A percentile compares a stretch with the other conserved stretches of the same genome.
phyloP scores from a whole-genome alignment of 2,888 invertebrate species.

The Parnassius glacialis region DNA sequence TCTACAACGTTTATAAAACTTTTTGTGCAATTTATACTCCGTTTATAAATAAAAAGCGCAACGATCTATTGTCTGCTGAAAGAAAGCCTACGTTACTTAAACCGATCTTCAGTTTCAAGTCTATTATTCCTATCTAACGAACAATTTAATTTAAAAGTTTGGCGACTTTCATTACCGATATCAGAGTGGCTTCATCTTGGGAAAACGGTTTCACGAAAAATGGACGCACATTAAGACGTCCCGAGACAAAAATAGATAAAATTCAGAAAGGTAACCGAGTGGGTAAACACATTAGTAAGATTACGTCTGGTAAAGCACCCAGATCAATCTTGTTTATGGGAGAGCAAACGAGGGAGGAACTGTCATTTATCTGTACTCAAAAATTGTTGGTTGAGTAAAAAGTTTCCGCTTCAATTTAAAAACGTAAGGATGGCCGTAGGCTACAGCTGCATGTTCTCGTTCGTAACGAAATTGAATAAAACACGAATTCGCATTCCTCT shows the following conservation, averaged over 20 bases:
- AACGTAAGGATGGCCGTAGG: too few species aligned
- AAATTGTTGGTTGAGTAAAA: background rate
- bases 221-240: constrained; percentile 53
- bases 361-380: background rate
- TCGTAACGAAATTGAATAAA: too few species aligned
- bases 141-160: constrained; percentile 29
- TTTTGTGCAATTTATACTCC: too few species aligned
- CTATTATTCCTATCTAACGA: too few species aligned
- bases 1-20: too few species aligned
- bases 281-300: constrained; percentile 72
- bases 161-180: constrained; percentile 56
- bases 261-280: constrained; percentile 58
- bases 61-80: too few species aligned
- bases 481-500: too few species aligned
- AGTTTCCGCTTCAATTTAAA: background rate
- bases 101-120: too few species aligned
- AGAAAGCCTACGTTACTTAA: too few species aligned
- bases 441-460: too few species aligned
- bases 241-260: constrained; percentile 48
- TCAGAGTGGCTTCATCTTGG: constrained; percentile 48
- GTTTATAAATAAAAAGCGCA: too few species aligned
- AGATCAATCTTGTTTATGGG: constrained; percentile 56
- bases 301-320: constrained; percentile 46
- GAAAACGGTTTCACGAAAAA: constrained; percentile 40
- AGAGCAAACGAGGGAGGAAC: constrained; percentile 18